Base-by-base conservation (phyloP, 2,113 vertebrate species). In the Sinocyclocheilus maitianheensis region DNA sequence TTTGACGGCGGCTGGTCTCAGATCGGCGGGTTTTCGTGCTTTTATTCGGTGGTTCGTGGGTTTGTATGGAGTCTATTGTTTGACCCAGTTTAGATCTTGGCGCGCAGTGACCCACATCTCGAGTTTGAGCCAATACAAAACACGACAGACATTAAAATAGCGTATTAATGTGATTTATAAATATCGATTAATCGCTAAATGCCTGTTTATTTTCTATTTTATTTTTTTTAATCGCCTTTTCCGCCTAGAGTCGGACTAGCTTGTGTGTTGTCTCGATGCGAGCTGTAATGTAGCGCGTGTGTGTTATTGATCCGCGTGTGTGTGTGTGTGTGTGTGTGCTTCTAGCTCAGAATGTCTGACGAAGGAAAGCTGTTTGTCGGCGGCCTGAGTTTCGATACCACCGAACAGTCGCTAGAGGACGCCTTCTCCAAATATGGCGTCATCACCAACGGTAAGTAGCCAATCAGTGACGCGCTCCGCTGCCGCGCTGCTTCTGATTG, bases 311-410 rank as follows among this genome's bases (percentile, higher is more conserved):
- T 72, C 69, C 5, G 6, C 5, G 7, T 43, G 14, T 72, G 30
- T 79, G 11, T 26, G 22, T 62, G 6, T 34, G 53, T 37, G 4
- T n/a, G 7, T 43, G 16, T 72, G 30, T 79, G 11, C 22, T 12
- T 30, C 1, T n/a, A 89, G 87, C 65, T 93, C 85, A 13, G 26
- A 81, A 99, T 99, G 98, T 96, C 96, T 40, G 98, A 99, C 67
- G 98, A 99, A 84, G 98, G 97, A 1, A 99, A 99, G 43, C 94
- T 99, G 24, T 99, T 99, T 86, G 93, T 99, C 3, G 98, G 98
- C 0, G 98, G 98, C 0, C 93, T 99, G 84, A 99, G 97, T 90
- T 99, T 98, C 86, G 97, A 98, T 48, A 99, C 98, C 40, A 97
- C 96, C 1, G 98, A 99, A 63, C 96, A 99, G 46, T 96, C 96